A percentile compares a stretch with the other conserved stretches of the same genome.
phyloP scores from a whole-genome alignment of 2,113 vertebrate species.

The Xiphorhynchus elegans region DNA sequence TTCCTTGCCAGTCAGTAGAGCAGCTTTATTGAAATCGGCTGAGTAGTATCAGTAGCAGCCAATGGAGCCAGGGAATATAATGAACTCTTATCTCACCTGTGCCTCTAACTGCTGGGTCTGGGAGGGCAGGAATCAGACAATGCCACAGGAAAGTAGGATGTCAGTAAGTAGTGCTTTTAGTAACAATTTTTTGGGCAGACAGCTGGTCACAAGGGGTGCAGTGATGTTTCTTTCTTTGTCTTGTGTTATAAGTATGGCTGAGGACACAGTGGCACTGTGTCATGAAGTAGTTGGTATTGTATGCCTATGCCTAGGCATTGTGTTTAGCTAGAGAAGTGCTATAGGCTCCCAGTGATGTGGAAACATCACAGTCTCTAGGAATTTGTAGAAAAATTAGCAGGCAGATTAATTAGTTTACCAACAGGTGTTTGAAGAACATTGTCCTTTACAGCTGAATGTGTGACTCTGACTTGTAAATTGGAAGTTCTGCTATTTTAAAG shows the following conservation, averaged over 20 bases:
- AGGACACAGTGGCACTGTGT: rapidly evolving
- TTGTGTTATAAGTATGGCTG: background rate
- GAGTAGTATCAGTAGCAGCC: background rate
- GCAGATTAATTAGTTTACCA: background rate
- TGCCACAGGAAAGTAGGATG: background rate
- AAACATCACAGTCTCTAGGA: background rate
- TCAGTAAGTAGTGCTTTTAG: background rate
- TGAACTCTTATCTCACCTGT: background rate
- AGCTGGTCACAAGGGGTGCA: background rate
- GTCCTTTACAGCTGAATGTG: background rate
- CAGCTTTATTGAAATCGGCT: background rate
- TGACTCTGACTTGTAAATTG: background rate
- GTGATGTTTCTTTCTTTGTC: background rate
- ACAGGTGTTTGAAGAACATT: background rate
- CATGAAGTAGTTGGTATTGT: background rate
- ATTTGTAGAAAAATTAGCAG: background rate
- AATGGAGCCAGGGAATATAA: background rate
- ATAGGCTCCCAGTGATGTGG: background rate
- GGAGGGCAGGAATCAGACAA: rapidly evolving
- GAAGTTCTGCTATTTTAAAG: background rate
- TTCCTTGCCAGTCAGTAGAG: background rate
- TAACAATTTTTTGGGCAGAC: background rate
- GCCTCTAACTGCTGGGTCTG: rapidly evolving
- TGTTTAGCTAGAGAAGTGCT: background rate
- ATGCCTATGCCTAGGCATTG: background rate